Evolutionary conservation across 1,140 invertebrate genomes (phyloP).

Genomic region (Trissolcus basalis): DNA sequence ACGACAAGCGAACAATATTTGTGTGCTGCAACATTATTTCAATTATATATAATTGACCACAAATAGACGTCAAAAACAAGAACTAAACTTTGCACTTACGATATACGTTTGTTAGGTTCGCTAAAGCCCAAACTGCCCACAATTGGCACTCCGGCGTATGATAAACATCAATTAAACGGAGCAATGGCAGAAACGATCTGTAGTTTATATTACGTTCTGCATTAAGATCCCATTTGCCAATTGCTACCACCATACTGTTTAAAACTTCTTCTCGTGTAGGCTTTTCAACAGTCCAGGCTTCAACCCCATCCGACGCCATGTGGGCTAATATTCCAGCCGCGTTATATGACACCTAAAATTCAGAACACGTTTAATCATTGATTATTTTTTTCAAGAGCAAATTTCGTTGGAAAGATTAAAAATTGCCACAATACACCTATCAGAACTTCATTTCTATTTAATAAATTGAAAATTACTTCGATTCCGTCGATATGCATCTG

Average conservation of each 20-base stretch:
- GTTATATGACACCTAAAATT: conserved; percentile 92
- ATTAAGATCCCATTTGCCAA: conserved; percentile 90
- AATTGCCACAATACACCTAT: too few species aligned
- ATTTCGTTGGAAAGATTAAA: too few species aligned
- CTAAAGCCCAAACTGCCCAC: conserved; percentile 98
- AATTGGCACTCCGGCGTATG: conserved; percentile 94
- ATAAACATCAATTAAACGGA: conserved; percentile 86
- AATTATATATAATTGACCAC: conserved; percentile 7
- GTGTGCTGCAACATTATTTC: conserved; percentile 76
- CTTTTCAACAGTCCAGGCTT: conserved; percentile 85
- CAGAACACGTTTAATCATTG: too few species aligned
- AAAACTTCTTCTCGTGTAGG: conserved; percentile 86
- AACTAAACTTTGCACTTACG: conserved; percentile 80
- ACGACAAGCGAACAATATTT: conserved; percentile 94
- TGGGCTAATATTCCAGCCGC: conserved; percentile 96
- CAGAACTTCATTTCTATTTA: background rate
- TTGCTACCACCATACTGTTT: conserved; percentile 85
- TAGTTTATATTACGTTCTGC: conserved; percentile 97
- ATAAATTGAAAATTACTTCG: conserved; percentile 80
- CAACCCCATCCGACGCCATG: conserved; percentile 92
- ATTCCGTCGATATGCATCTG: conserved; percentile 93
- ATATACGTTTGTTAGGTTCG: conserved; percentile 95
- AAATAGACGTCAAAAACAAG: background rate
- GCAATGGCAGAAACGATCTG: conserved; percentile 93
- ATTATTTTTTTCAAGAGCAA: too few species aligned